Base-by-base conservation (phyloP, 2,113 vertebrate genomes). In the Myiozetetes cayanensis region DNA sequence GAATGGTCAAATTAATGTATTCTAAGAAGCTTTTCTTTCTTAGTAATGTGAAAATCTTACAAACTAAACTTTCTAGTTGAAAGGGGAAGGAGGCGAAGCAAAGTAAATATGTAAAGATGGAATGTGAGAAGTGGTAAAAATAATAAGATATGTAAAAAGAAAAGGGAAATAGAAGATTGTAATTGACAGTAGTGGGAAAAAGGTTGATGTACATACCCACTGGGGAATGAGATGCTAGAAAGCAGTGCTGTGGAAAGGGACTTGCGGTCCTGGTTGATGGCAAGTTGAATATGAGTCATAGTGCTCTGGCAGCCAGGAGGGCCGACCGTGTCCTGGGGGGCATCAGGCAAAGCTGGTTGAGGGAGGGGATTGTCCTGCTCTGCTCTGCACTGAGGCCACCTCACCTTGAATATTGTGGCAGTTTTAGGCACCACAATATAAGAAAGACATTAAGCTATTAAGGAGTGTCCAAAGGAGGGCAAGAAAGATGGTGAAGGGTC, bases 191-290 rank as follows among this genome's bases (percentile, higher is more conserved):
- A 28, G 19, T n/a, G 53, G 35, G 43, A 89, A 75, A n/a, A 62
- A 53, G 16, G 9, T 47, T 39, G 39, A 53, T 25, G 30, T 43
- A 8, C 15, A 3, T 10, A 25, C 10, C n/a, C 5, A 8, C 27
- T 30, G 39, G 14, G 31, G 28, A 31, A 50, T 0, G 6, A 58
- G 31, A 37, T 5, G 43, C 43, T 73, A 76, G 14, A 47, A 24
- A 35, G 46, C 46, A 75, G 24, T 0, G 0, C n/a, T 21, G 5
- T 1, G 3, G 53, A 53, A 61, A 53, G 77, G 28, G 23, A 9
- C 2, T n/a, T 46, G 46, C 3, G 12, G 46, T 68, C 5, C 24
- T 46, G 62, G 37, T 30, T 1, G 1, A 10, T n/a, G 37, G 44
- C 44, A 33, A 20, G 33, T 1, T 52, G 44, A n/a, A 52, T 7